Evolutionary conservation across 2,888 invertebrate genomes (phyloP).

Genomic region (Acrobasis consociella): DNA sequence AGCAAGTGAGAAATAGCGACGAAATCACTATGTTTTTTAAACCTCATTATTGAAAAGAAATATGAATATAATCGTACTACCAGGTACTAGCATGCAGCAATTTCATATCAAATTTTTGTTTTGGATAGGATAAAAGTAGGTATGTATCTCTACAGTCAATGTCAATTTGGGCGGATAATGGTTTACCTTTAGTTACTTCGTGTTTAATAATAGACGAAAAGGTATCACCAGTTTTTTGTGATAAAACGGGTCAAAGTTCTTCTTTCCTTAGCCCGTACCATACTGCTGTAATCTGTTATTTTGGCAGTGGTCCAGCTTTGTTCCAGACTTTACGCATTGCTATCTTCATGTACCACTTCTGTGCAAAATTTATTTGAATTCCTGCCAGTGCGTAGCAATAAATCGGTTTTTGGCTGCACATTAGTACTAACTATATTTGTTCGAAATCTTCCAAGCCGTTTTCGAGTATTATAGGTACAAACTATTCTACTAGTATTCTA

Average conservation of each 20-base stretch:
- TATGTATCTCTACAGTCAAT: not conserved
- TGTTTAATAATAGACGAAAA: not conserved
- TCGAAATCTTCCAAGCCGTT: too few species aligned
- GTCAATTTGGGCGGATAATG: too few species aligned
- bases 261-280: conserved; percentile 28
- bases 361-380: conserved; percentile 12
- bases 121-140: conserved; percentile 7
- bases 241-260: conserved; percentile 32
- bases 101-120: not conserved
- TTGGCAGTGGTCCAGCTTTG: conserved; percentile 31
- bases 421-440: too few species aligned
- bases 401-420: too few species aligned
- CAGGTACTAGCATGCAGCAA: too few species aligned
- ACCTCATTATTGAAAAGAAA: too few species aligned
- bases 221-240: conserved; percentile 22
- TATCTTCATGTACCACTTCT: conserved; percentile 10
- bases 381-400: not conserved
- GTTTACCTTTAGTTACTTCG: too few species aligned
- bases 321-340: conserved; percentile 10
- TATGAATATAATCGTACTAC: too few species aligned
- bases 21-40: too few species aligned
- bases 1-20: too few species aligned
- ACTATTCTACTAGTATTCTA: too few species aligned
- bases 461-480: too few species aligned
- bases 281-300: conserved; percentile 25